Evolutionary conservation across 2,888 invertebrate species (phyloP).

Genomic region (Tuta absoluta): DNA sequence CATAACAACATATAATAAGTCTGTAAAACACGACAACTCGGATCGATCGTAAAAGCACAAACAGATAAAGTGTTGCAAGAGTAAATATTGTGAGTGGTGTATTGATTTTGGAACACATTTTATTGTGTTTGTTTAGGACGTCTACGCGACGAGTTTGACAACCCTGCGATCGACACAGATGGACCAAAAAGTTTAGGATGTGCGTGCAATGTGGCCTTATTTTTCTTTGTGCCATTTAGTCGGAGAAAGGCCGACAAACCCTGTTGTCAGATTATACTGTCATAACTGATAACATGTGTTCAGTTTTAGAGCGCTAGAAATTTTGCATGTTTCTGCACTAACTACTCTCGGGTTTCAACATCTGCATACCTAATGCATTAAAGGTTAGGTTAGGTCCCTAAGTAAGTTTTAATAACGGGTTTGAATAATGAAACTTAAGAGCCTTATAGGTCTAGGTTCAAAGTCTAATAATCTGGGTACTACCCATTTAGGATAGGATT

Average conservation of each 20-base stretch:
- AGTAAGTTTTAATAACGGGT: too few relatives aligned
- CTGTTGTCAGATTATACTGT: too few relatives aligned
- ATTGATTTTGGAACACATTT: conserved; percentile 40
- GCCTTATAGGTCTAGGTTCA: too few relatives aligned
- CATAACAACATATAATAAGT: conserved; percentile 9
- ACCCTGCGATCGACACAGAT: background rate
- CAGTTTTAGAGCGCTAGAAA: background rate
- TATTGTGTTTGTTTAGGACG: conserved; percentile 43
- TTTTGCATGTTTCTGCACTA: background rate
- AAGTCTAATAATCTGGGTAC: too few relatives aligned
- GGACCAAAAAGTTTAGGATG: background rate
- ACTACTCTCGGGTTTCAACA: background rate
- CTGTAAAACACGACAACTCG: background rate
- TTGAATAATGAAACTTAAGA: too few relatives aligned
- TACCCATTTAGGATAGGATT: too few relatives aligned
- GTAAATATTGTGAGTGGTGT: conserved; percentile 39
- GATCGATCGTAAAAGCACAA: conserved; percentile 11
- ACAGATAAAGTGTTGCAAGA: conserved; percentile 32
- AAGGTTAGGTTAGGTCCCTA: too few relatives aligned
- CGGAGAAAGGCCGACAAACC: too few relatives aligned
- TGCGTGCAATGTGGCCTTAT: background rate
- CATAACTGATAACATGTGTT: background rate
- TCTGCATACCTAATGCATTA: too few relatives aligned
- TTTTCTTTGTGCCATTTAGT: too few relatives aligned
- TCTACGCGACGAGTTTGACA: conserved; percentile 1